phyloP scores from a whole-genome alignment of 2,797 vertebrate genomes.

The Botia almorhae region DNA sequence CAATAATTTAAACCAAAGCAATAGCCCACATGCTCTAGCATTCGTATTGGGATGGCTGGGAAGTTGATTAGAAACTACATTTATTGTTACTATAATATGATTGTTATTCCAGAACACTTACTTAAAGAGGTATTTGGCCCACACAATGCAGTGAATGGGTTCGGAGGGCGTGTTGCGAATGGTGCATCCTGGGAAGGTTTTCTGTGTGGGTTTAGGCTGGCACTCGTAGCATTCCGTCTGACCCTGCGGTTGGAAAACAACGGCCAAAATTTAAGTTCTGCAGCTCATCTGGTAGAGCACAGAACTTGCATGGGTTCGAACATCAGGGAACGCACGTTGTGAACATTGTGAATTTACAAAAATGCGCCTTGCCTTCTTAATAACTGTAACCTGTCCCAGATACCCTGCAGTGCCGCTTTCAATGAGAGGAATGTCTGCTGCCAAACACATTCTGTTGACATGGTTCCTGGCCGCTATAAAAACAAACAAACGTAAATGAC shows the following conservation, averaged over 20 bases:
- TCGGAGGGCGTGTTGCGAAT: slow-evolving; percentile 98
- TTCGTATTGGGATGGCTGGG: neutral
- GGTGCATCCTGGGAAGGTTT: slow-evolving; percentile 98
- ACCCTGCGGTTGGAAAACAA: slow-evolving; percentile 76
- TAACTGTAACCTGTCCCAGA: slow-evolving; percentile 95
- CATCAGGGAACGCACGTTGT: neutral
- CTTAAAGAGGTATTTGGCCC: slow-evolving; percentile 99
- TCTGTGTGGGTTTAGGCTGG: slow-evolving; percentile 96
- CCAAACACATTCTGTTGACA: slow-evolving; percentile 97
- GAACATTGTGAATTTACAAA: neutral
- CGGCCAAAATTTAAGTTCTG: neutral
- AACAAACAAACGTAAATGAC: neutral
- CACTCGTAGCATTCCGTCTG: slow-evolving; percentile 97
- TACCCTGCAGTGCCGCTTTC: slow-evolving; percentile 98
- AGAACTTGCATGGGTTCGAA: neutral
- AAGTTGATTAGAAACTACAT: neutral
- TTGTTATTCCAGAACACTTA: slow-evolving; percentile 69
- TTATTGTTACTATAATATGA: neutral
- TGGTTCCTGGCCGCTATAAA: slow-evolving; percentile 92
- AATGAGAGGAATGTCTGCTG: slow-evolving; percentile 94
- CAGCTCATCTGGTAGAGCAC: neutral
- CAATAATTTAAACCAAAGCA: neutral
- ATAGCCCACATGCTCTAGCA: neutral
- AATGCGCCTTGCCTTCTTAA: slow-evolving; percentile 88
- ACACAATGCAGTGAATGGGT: slow-evolving; percentile 98